Evolutionary conservation across 2,113 vertebrate species (phyloP).

Genomic region (Daubentonia madagascariensis): DNA sequence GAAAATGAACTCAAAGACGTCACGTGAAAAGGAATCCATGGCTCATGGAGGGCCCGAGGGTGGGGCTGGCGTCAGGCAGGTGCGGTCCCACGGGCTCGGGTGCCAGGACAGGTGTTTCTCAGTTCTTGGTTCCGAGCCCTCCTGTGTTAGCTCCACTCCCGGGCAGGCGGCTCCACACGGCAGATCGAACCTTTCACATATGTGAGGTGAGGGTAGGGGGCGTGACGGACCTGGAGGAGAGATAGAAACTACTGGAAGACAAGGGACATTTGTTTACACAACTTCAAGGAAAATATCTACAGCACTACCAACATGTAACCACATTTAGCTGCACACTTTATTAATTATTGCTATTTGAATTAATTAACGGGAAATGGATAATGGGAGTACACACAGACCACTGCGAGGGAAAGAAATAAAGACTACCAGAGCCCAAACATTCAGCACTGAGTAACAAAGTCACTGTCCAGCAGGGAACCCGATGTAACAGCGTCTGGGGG

Average conservation of each 20-base stretch:
- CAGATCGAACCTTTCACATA: fast-evolving
- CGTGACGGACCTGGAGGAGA: fast-evolving
- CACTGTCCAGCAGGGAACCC: no score
- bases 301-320: not conserved
- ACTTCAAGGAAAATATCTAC: not conserved
- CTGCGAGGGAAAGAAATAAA: not conserved
- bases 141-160: not conserved
- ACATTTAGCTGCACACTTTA: not conserved
- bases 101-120: fast-evolving
- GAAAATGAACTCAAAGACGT: not conserved
- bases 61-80: not conserved
- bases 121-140: fast-evolving
- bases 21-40: no score
- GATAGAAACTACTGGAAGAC: not conserved
- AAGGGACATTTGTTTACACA: not conserved
- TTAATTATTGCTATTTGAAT: not conserved
- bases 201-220: not conserved
- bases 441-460: not conserved
- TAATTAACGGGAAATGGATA: not conserved
- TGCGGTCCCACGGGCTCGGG: fast-evolving
- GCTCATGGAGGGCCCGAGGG: not conserved
- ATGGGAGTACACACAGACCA: no score
- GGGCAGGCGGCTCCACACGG: fast-evolving
- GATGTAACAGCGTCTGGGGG: not conserved
- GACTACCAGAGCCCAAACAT: not conserved